Conservation (phyloP, 2,888 invertebrate species). For the Clitarchus hookeri region DNA sequence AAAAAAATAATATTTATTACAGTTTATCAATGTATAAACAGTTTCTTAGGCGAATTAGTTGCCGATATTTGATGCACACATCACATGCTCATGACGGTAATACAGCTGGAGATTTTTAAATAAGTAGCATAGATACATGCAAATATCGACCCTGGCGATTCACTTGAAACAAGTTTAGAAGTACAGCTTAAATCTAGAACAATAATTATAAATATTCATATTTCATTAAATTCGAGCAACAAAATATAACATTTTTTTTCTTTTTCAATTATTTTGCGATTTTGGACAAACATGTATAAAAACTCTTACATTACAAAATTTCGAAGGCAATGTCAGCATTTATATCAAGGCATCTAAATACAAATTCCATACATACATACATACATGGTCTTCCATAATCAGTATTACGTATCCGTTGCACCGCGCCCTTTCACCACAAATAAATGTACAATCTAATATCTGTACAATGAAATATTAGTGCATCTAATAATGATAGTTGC, state of each 20-base stretch:
- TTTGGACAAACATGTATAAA: not conserved
- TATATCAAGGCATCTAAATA: not conserved
- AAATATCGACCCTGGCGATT: not conserved
- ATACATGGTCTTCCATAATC: not conserved
- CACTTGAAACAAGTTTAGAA: not conserved
- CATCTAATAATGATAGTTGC: not conserved
- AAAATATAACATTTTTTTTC: not conserved
- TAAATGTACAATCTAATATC: not conserved
- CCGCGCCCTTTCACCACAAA: not conserved
- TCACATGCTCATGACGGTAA: not conserved
- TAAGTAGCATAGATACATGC: not conserved
- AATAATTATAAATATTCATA: not conserved
- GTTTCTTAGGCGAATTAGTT: not conserved
- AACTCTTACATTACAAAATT: not conserved
- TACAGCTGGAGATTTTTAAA: not conserved
- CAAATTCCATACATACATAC: not conserved
- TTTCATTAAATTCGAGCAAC: not conserved
- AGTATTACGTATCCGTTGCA: not conserved
- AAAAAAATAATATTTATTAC: slow-evolving; percentile 17
- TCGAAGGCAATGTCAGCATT: not conserved
- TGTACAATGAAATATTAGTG: not conserved
- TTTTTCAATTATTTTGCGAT: not conserved
- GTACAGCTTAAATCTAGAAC: not conserved
- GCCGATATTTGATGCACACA: not conserved
- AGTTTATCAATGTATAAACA: not conserved